Base-by-base conservation (phyloP, 2,888 invertebrate genomes). In the Ormyrus labotus region DNA sequence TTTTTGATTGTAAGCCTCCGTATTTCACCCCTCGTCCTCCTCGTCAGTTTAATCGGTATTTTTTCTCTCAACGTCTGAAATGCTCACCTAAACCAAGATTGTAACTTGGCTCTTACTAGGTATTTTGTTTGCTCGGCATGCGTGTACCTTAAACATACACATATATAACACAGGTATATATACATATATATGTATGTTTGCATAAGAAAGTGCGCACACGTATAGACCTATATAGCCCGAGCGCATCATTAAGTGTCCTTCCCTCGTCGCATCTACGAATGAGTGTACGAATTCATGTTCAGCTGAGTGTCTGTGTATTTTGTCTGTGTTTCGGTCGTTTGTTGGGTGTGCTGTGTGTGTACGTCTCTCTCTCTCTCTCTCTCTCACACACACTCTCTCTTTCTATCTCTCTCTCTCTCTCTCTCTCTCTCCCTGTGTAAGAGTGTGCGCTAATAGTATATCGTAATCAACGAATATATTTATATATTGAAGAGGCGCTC, bases 1-100 rank as follows among this genome's bases (percentile, higher is more conserved):
- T 68, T 82, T 82, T 82, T 82, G 82, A 82, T 82, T 82, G 76
- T 81, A 79, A 78, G 81, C 82, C 82, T 82, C 74, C 71, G 64
- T 79, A 34, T 67, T 64, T 61, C 48, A 48, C 34, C 13, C 48
- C 55, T 11, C 19, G 19, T 47, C 57, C 19, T 11, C 64, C 48
- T 48, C 70, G 70, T 11, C 55, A 4, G 6, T 45, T 57, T 9
- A 50, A 50, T 50, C 19, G 47, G 45, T 55, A 34, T 47, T 19
- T 71, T 47, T 6, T 65, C 3, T 51, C 19, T 67, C 11, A n/a
- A 69, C 53, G 10, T 67, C 67, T 48, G 57, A 10, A 58, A 69
- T 57, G 57, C 69, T 55, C 57, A 11, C 51, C 48, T 68, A 55
- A 51, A 51, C 71, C 6, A 71, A 61, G 8, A 48, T 11, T 47